Percentiles rank a stretch among this genome's conserved stretches.
phyloP scores from a whole-genome alignment of 2,113 vertebrate genomes.

The Aphelocoma coerulescens region DNA sequence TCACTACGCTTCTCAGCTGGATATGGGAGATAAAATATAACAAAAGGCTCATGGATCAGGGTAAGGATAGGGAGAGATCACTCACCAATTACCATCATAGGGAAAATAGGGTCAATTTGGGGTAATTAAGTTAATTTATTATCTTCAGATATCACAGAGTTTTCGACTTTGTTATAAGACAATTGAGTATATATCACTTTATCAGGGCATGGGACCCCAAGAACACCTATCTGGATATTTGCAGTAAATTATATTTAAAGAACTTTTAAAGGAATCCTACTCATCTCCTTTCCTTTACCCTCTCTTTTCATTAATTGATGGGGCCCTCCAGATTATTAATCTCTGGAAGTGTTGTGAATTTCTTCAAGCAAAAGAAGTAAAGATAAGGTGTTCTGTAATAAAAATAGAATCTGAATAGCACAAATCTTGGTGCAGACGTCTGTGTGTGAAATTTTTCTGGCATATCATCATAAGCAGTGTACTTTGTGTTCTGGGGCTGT shows the following conservation, averaged over 20 bases:
- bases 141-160: not conserved
- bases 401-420: not conserved
- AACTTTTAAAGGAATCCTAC: not conserved
- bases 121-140: not conserved
- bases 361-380: not conserved
- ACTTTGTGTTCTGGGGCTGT: not conserved
- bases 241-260: not conserved
- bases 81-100: not conserved
- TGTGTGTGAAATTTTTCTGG: not conserved
- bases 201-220: not conserved
- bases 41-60: not conserved
- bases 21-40: not conserved
- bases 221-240: not conserved
- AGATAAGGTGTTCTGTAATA: not conserved
- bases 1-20: not conserved
- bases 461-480: not conserved
- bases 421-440: not conserved
- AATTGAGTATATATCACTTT: not conserved
- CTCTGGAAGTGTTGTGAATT: not conserved
- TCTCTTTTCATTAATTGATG: not conserved
- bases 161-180: not conserved
- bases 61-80: not conserved
- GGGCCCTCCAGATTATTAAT: not conserved
- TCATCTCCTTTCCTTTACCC: not conserved
- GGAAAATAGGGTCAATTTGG: not conserved